phyloP scores from a whole-genome alignment of 2,113 vertebrate species.

The Gambusia holbrooki region DNA sequence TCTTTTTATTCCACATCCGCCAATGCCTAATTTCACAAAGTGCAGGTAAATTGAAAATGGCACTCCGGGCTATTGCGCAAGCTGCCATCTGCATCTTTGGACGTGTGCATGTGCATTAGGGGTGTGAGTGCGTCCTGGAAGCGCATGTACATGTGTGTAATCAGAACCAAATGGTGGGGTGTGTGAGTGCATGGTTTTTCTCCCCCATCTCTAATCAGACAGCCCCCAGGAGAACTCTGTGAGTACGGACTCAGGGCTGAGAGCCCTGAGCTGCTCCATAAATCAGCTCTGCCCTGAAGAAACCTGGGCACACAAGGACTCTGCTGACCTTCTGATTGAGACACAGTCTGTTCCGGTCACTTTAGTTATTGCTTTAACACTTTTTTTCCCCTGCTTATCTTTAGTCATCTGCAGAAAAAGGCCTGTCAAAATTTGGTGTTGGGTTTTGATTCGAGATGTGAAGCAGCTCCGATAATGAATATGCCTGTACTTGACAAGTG shows the following conservation, averaged over 20 bases:
- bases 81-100: slow-evolving; percentile 46
- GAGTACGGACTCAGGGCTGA: slow-evolving; percentile 66
- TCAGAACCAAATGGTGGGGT: slow-evolving; percentile 77
- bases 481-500: slow-evolving; percentile 8
- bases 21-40: slow-evolving; percentile 50
- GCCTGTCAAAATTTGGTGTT: not conserved
- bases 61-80: slow-evolving; percentile 67
- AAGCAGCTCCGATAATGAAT: slow-evolving; percentile 40
- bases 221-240: slow-evolving; percentile 76
- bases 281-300: slow-evolving; percentile 76
- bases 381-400: not conserved
- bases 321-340: slow-evolving; percentile 43
- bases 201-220: slow-evolving; percentile 83
- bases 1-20: slow-evolving; percentile 1
- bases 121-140: slow-evolving; percentile 19
- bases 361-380: slow-evolving; percentile 1
- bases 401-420: slow-evolving; percentile 15
- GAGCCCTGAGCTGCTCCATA: slow-evolving; percentile 74
- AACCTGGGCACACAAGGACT: slow-evolving; percentile 62
- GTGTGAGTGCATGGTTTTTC: slow-evolving; percentile 75
- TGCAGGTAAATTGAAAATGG: slow-evolving; percentile 61
- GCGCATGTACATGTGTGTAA: slow-evolving; percentile 71
- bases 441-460: slow-evolving; percentile 26
- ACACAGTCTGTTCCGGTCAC: slow-evolving; percentile 12
- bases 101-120: slow-evolving; percentile 14